Base-by-base conservation (phyloP, 1,140 invertebrate species). In the Nasonia vitripennis region DNA sequence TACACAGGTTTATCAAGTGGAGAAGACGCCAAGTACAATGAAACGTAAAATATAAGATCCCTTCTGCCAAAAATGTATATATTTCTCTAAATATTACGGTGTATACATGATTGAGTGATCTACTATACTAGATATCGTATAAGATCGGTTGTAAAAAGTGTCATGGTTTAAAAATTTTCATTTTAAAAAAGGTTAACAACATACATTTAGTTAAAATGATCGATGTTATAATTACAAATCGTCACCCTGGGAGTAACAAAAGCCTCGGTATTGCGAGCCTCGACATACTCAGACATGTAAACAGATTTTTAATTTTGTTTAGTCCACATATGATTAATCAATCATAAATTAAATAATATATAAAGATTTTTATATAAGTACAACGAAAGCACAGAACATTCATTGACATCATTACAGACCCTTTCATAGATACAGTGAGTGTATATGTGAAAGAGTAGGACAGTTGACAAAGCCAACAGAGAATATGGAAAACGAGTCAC, bases 241-340 rank as follows among this genome's bases (percentile, higher is more conserved):
- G 81, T 88, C 86, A 88, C 86, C 85, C 87, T 87, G 83, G 70
- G 17, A 82, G 84, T 88, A 87, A 83, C 82, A 81, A 75, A 81
- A 86, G 75, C 86, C 80, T 86, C 86, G 87, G 85, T 77, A 88
- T 78, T 79, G 70, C 34, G 27, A 74, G 55, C 75, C 71, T 89
- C 85, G 83, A 85, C 86, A 87, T 88, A 88, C 81, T 87, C 88
- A 87, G 85, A 88, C 87, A 88, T 88, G 88, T 88, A 87, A 89
- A 88, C 71, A 87, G 68, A 88, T 88, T 86, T 78, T 71, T 48
- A 74, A 86, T n/a, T 86, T 86, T 11, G 70, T 88, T 88, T 86
- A 86, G 85, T 86, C 55, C 83, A 85, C 17, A 62, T 67, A 79
- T 81, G 17, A 20, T 62, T 62, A 62, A 62, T 20, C 11, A 70